Base-by-base conservation (phyloP, 2,797 vertebrate species). In the Clarias platycephalus region DNA sequence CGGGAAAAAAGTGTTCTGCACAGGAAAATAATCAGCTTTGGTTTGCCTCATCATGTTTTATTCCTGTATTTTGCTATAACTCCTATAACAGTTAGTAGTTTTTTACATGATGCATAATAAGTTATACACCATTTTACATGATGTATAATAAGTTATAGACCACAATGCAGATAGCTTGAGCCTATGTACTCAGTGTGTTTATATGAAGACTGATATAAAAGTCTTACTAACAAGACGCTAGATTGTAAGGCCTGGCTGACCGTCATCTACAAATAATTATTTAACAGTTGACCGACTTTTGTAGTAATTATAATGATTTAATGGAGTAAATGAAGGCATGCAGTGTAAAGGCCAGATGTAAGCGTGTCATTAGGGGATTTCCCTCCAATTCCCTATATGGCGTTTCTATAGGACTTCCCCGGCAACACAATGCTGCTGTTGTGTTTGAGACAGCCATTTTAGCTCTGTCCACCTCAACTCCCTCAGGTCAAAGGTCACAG, bases 331-430 rank as follows among this genome's bases (percentile, higher is more conserved):
- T 40, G 44, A 76, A 49, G 6, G 26, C 5, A 4, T 60, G 22
- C 24, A 34, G 37, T 70, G 37, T 53, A 63, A 86, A 70, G n/a
- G 40, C 60, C 58, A 24, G 34, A 20, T 60, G 75, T 31, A 71
- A 81, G 37, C 15, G 2, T 26, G 22, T 66, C 71, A 63, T 68
- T 49, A 31, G 44, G 24, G 44, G 40, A 40, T 28, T 67, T 44
- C 81, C 78, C 40, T 81, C 60, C 83, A 85, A 24, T 60, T 16
- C 28, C 22, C 28, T 70, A 4, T 53, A 64, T 60, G 22, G 79
- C 70, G 83, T 63, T 77, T 24, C 66, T 62, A n/a, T 66, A 37
- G n/a, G 40, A 37, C 60, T 28, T 66, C 28, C 26, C 5, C 1
- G 3, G 64, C 64, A 20, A 28, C 26, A 79, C 75, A 71, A 63